These are phyloP conservation scores for Ammospiza maritima DNA, from an alignment of 2,797 vertebrate genomes.

Conservation along the genomic window DNA sequence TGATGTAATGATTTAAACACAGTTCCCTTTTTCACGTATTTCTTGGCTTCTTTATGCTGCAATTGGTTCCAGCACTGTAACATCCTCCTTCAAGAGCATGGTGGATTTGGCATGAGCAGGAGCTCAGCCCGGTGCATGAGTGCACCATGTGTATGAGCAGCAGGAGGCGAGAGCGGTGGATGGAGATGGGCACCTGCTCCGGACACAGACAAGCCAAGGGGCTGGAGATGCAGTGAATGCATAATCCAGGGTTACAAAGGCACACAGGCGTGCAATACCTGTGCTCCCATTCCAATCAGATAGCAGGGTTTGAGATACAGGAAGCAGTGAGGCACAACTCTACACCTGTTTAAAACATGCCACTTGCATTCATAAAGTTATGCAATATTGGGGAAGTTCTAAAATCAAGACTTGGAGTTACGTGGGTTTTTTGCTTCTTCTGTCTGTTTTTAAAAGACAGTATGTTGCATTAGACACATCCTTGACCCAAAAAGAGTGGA, in stretches of 20 bases:
- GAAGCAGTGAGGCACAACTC: conserved; percentile 31
- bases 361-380: neutral
- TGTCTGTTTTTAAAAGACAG: neutral
- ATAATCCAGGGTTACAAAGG: conserved; percentile 9
- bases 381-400: neutral
- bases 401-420: neutral
- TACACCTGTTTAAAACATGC: conserved; percentile 30
- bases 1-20: conserved; percentile 55
- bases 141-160: neutral
- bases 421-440: accelerated
- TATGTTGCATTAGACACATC: neutral
- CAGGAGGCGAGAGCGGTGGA: neutral
- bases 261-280: conserved; percentile 5
- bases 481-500: neutral
- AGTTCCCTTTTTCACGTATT: conserved; percentile 46
- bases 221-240: neutral
- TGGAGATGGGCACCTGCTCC: neutral
- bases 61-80: conserved; percentile 17
- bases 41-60: conserved; percentile 15
- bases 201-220: conserved; percentile 10
- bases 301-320: conserved; percentile 22
- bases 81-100: neutral
- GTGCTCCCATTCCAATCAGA: conserved; percentile 34
- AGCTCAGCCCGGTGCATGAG: neutral
- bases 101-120: neutral